Conservation (phyloP, 2,797 vertebrate species). For the Danionella dracula region DNA sequence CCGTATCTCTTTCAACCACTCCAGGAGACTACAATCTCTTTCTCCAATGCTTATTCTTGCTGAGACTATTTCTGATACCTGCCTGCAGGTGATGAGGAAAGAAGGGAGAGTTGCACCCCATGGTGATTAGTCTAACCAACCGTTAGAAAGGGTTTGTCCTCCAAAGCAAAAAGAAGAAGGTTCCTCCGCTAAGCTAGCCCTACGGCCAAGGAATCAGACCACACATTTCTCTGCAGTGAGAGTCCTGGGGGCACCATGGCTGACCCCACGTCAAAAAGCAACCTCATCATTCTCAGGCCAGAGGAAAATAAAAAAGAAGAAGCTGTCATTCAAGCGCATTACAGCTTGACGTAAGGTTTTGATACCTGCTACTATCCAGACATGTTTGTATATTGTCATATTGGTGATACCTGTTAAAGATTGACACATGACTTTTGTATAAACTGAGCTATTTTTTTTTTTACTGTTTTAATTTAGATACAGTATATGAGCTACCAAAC, state of each 20-base stretch:
- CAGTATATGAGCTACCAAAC: too few relatives aligned
- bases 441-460: too few relatives aligned
- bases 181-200: constrained; percentile 50
- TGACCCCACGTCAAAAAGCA: constrained; percentile 55
- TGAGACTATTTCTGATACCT: constrained; percentile 46
- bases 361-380: not conserved
- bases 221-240: constrained; percentile 56
- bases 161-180: constrained; percentile 47
- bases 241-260: constrained; percentile 49
- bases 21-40: constrained; percentile 25
- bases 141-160: constrained; percentile 62
- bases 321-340: not conserved
- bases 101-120: constrained; percentile 45
- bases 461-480: too few relatives aligned
- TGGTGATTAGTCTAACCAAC: constrained; percentile 69
- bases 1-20: constrained; percentile 24
- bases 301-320: constrained; percentile 8
- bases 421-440: too few relatives aligned
- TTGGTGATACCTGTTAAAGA: too few relatives aligned
- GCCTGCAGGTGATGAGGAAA: constrained; percentile 28
- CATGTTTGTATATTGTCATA: not conserved
- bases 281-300: constrained; percentile 57
- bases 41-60: constrained; percentile 33
- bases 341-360: not conserved
- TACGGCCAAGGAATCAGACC: constrained; percentile 50